Evolutionary conservation across 2,113 vertebrate genomes (phyloP).

Genomic region (Psophia crepitans): DNA sequence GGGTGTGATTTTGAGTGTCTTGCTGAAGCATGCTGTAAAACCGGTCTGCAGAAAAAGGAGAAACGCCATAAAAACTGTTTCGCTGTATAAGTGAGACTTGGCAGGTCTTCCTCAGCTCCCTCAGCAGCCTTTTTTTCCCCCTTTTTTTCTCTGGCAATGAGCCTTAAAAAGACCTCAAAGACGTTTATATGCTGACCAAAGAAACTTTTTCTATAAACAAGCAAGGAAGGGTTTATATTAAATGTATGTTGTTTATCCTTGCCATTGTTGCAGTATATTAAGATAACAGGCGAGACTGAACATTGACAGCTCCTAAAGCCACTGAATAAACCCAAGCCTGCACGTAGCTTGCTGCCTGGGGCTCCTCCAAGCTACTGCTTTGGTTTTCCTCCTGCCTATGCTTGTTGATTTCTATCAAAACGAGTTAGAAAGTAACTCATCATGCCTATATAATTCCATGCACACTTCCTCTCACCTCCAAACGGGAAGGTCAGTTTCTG

Average conservation of each 20-base stretch:
- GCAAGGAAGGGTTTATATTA: constrained; percentile 50
- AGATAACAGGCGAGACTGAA: constrained; percentile 43
- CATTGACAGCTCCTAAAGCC: constrained; percentile 41
- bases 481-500: constrained; percentile 71
- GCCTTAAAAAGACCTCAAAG: constrained; percentile 48
- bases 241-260: constrained; percentile 47
- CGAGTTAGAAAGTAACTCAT: constrained; percentile 61
- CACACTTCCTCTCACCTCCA: constrained; percentile 74
- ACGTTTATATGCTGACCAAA: constrained; percentile 48
- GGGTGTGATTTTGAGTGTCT: neutral
- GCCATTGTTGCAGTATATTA: constrained; percentile 60
- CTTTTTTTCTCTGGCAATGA: neutral
- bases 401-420: constrained; percentile 70
- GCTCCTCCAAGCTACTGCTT: constrained; percentile 8
- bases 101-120: neutral
- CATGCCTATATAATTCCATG: constrained; percentile 56
- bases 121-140: neutral
- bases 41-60: neutral
- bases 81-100: neutral
- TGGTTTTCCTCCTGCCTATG: constrained; percentile 10
- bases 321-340: constrained; percentile 5
- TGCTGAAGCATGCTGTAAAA: constrained; percentile 14
- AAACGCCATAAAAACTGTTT: constrained; percentile 17
- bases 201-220: constrained; percentile 57
- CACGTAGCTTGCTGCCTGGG: constrained; percentile 25